Evolutionary conservation across 2,113 vertebrate species (phyloP).

Genomic region (Tetrao urogallus): DNA sequence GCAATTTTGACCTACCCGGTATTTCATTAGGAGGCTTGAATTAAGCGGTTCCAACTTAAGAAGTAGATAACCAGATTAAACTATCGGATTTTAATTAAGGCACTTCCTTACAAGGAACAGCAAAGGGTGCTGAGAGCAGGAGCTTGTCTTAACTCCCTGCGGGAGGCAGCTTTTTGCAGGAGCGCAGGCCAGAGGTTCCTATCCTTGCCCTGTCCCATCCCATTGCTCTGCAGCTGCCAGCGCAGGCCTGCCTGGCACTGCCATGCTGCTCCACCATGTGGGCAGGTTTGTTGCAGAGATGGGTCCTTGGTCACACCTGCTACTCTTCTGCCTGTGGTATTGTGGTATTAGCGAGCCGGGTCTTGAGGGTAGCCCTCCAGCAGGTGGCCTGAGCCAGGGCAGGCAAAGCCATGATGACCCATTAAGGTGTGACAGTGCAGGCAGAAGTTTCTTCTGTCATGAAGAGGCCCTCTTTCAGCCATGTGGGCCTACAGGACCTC

Average conservation of each 20-base stretch:
- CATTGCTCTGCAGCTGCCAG: neutral
- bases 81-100: neutral
- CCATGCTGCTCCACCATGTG: accelerated
- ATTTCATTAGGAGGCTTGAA: constrained; percentile 3
- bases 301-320: neutral
- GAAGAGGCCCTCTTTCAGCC: neutral
- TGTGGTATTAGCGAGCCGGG: neutral
- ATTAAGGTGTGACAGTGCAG: neutral
- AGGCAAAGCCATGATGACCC: neutral
- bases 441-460: neutral
- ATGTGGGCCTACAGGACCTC: neutral
- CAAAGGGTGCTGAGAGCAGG: neutral
- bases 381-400: accelerated
- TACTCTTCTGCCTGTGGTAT: neutral
- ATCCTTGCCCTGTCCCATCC: neutral
- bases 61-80: neutral
- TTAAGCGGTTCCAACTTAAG: neutral
- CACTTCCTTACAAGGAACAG: neutral
- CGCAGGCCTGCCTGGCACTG: neutral
- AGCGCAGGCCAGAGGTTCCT: neutral
- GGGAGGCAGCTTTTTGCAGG: neutral
- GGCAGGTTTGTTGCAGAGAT: neutral
- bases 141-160: neutral
- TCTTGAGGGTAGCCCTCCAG: neutral
- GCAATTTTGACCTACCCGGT: accelerated